Conservation (phyloP, 2,113 vertebrate genomes). For the Psittacus erithacus region DNA sequence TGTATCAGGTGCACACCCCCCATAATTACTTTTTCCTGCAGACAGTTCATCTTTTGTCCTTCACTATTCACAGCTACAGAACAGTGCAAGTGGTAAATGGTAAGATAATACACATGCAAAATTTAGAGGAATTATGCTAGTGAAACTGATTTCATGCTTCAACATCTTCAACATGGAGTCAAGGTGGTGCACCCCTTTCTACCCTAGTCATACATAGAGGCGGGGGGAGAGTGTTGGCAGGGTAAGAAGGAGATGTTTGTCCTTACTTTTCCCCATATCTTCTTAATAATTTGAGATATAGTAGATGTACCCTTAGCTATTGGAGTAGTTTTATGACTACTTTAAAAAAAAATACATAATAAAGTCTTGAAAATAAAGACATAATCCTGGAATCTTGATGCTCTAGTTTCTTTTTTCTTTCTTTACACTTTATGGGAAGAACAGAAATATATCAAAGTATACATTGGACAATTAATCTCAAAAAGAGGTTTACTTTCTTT, state of each 20-base stretch:
- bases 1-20: background rate
- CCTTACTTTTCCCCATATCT: background rate
- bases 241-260: background rate
- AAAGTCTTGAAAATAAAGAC: background rate
- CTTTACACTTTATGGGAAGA: background rate
- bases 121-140: background rate
- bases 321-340: background rate
- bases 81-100: background rate
- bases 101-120: background rate
- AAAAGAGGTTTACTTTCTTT: fast-evolving
- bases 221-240: background rate
- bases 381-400: background rate
- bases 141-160: background rate
- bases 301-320: background rate
- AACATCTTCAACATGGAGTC: background rate
- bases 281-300: background rate
- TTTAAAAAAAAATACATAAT: background rate
- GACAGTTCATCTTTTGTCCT: background rate
- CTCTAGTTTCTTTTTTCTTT: background rate
- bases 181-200: background rate
- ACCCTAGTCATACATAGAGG: background rate
- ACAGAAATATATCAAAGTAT: background rate
- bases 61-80: background rate
- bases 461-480: background rate
- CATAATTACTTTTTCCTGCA: background rate